Conservation (phyloP, 2,797 vertebrate genomes). For the Sebastes vulpes region DNA sequence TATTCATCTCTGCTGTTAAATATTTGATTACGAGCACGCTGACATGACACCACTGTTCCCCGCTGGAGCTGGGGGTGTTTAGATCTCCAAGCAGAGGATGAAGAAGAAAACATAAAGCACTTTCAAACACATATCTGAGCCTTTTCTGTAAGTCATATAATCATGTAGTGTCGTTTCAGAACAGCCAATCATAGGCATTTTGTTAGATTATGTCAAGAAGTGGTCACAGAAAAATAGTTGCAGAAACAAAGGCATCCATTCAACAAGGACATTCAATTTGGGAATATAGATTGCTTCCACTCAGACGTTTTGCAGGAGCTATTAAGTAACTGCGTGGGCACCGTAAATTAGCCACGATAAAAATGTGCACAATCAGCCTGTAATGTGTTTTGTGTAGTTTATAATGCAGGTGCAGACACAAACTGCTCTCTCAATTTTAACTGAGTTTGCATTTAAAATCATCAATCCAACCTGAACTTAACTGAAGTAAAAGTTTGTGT, state of each 20-base stretch:
- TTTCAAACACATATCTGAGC: conserved; percentile 43
- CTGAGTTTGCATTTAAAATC: not conserved
- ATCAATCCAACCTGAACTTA: not conserved
- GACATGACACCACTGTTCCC: conserved; percentile 52
- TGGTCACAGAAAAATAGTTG: not conserved
- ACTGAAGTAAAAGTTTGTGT: not conserved
- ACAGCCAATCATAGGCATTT: not conserved
- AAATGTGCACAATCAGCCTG: conserved; percentile 3
- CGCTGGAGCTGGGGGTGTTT: conserved; percentile 38
- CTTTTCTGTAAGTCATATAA: conserved; percentile 17
- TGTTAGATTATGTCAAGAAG: conserved; percentile 1
- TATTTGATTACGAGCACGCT: conserved; percentile 61
- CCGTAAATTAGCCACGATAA: conserved; percentile 1
- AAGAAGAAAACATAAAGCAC: conserved; percentile 27
- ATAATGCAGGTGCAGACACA: conserved; percentile 1
- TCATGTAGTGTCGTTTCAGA: not conserved
- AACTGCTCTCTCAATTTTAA: not conserved
- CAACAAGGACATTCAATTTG: not conserved
- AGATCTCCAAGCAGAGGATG: conserved; percentile 37
- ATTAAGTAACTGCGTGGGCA: not conserved
- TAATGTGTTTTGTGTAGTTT: not conserved
- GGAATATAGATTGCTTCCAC: not conserved
- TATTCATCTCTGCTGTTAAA: conserved; percentile 54
- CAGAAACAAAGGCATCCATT: not conserved
- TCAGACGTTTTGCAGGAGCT: conserved; percentile 4